Conservation (phyloP, 1,140 invertebrate genomes). For the Drosophila santomea region DNA sequence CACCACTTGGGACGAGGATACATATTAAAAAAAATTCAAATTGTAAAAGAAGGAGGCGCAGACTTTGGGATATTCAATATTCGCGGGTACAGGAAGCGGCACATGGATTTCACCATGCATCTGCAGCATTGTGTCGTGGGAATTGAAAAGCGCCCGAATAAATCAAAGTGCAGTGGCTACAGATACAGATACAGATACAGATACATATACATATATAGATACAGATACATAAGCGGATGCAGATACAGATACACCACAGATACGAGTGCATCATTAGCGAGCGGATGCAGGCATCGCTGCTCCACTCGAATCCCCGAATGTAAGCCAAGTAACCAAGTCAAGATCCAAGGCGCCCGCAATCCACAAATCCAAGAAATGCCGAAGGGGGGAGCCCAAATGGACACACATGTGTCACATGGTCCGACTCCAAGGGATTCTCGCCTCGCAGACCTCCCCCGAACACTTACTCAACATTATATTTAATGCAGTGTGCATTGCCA, state of each 20-base stretch:
- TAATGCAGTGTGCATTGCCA: background rate
- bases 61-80: constrained; percentile 72
- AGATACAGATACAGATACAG: background rate
- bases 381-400: constrained; percentile 53
- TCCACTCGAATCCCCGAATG: constrained; percentile 44
- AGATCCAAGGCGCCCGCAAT: constrained; percentile 1
- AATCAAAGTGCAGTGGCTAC: constrained; percentile 69
- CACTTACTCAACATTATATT: background rate
- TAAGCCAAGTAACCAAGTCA: background rate
- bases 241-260: constrained; percentile 7
- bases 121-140: constrained; percentile 60
- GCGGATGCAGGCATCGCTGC: constrained; percentile 75
- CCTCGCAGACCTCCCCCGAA: constrained; percentile 4
- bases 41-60: constrained; percentile 1
- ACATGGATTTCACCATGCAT: constrained; percentile 45
- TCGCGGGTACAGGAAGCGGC: constrained; percentile 78
- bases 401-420: constrained; percentile 69
- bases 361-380: background rate
- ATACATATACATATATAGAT: constrained; percentile 18
- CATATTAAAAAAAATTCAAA: constrained; percentile 61
- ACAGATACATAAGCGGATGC: constrained; percentile 7
- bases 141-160: constrained; percentile 63
- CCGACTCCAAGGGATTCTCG: constrained; percentile 14
- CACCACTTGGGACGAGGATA: constrained; percentile 74
- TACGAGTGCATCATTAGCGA: constrained; percentile 67